Evolutionary conservation across 2,888 invertebrate genomes (phyloP), one percentile per base, ranked within the genome.

Genomic region (Noctua fimbriata): DNA sequence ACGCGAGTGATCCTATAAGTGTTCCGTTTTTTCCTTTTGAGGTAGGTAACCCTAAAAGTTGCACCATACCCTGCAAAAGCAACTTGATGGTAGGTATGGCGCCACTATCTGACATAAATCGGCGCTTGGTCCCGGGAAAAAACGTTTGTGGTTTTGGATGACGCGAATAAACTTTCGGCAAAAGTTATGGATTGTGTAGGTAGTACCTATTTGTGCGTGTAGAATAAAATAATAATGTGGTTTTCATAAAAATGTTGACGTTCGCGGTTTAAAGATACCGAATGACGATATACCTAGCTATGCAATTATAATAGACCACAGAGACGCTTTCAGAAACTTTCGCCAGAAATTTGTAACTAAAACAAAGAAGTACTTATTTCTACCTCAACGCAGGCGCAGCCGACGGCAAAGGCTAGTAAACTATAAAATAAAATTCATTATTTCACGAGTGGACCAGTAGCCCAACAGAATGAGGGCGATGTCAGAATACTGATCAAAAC

Each of bases 401-500:
- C 9, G 9, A 44, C 24, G 36, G 4, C 36, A 65, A 24, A 12
- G 36, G 65, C 36, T 65, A 65, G 36, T 24, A 70, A 58, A 60
- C 60, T 41, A 41, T 83, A 32, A 69, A 78, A 67, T 69, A 74
- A 79, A 47, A 24, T 76, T 52, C 28, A 44, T 47, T 10, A 67
- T 76, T 76, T 71, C 69, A 71, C 76, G 63, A 83, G 63, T 79
- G 77, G 71, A 73, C 63, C 60, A 86, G 55, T 84, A 77, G 58
- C 77, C 70, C 58, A 76, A 76, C 69, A 60, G 76, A 89, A 86
- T 87, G 89, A 83, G 89, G 73, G 55, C 89, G 84, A 81, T 79
- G n/a, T 70, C 74, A 74, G 89, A 89, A 89, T 89, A 85, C 75
- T 79, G 88, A 89, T 88, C 70, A 76, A 82, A 80, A 80, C 82